Evolutionary conservation across 2,797 vertebrate species (phyloP).

Genomic region (Halcyon leucocephala): DNA sequence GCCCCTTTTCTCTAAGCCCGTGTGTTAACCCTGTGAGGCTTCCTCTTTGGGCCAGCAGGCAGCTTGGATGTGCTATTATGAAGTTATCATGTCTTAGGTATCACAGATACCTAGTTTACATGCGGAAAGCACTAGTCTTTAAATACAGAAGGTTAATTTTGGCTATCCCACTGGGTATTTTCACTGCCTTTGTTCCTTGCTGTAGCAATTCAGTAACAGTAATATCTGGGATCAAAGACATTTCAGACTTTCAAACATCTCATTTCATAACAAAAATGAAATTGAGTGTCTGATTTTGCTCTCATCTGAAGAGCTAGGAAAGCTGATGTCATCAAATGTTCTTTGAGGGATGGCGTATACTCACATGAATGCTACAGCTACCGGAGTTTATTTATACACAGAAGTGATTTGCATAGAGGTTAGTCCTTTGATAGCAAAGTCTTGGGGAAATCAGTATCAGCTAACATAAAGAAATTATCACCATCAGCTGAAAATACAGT

Average conservation of each 20-base stretch:
- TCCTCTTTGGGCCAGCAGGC: background rate
- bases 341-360: background rate
- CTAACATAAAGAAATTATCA: background rate
- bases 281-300: background rate
- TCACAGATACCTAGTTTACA: background rate
- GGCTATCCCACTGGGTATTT: background rate
- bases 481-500: background rate
- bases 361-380: background rate
- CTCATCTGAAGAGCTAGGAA: background rate
- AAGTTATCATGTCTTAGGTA: background rate
- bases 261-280: background rate
- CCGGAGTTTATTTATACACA: background rate
- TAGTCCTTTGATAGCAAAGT: background rate
- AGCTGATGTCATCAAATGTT: background rate
- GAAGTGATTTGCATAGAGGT: background rate
- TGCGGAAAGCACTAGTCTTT: background rate
- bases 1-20: background rate
- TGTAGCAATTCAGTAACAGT: background rate
- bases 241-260: background rate
- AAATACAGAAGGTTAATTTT: background rate
- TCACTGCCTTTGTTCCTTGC: background rate
- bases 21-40: background rate
- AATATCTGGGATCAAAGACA: background rate
- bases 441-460: background rate
- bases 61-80: accelerated